Conservation (phyloP, 2,888 invertebrate genomes). For the Platynereis dumerilii region DNA sequence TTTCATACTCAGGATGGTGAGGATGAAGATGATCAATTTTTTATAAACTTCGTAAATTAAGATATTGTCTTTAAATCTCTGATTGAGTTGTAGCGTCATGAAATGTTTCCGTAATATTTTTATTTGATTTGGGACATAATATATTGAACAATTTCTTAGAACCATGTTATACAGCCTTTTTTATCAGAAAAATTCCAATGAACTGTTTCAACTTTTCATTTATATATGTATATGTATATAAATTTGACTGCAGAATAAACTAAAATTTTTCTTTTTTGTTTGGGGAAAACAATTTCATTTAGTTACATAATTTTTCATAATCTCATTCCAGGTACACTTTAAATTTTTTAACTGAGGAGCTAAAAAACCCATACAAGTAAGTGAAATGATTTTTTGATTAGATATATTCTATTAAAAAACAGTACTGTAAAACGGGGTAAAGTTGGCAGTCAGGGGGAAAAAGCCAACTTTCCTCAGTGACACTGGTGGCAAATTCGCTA, state of each 20-base stretch:
- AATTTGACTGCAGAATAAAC: too few species aligned
- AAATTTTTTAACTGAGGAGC: slow-evolving; percentile 59
- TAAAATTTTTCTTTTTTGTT: too few species aligned
- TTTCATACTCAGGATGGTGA: slow-evolving; percentile 34
- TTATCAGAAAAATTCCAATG: too few species aligned
- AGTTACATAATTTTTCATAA: background rate
- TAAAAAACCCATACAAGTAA: slow-evolving; percentile 59
- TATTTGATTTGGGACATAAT: background rate
- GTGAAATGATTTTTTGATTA: slow-evolving; percentile 4
- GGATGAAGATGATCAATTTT: background rate
- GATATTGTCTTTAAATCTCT: background rate
- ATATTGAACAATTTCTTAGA: background rate
- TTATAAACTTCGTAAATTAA: background rate
- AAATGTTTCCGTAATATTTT: too few species aligned
- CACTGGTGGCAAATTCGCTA: too few species aligned
- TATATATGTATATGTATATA: too few species aligned
- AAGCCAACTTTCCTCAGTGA: too few species aligned
- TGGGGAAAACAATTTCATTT: slow-evolving; percentile 4
- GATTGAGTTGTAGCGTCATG: too few species aligned
- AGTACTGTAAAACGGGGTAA: too few species aligned
- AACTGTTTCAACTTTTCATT: too few species aligned
- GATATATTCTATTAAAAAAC: background rate
- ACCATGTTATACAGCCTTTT: too few species aligned
- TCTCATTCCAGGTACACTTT: slow-evolving; percentile 58
- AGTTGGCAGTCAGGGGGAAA: background rate